These are phyloP conservation scores for Anomalospiza imberbis DNA, from an alignment of 2,797 vertebrate genomes.

Conservation along the genomic window DNA sequence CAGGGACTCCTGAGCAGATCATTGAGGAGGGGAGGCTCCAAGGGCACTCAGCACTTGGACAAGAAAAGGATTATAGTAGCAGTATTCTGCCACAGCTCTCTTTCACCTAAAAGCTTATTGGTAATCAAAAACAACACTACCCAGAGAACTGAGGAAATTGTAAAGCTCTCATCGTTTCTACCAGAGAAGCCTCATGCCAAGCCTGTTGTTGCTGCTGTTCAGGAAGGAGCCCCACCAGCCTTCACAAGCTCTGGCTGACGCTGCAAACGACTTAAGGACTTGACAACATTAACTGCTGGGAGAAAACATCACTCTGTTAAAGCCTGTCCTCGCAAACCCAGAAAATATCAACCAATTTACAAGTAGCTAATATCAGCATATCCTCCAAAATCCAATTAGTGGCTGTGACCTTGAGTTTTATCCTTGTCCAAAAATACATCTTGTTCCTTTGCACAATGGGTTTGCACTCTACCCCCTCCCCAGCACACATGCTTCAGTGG, in stretches of 20 bases:
- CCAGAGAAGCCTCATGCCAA: background rate
- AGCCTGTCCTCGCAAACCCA: background rate
- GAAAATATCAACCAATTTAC: background rate
- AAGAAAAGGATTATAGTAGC: background rate
- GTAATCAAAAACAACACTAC: background rate
- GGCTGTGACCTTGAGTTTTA: conserved; percentile 31
- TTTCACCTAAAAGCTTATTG: conserved; percentile 11
- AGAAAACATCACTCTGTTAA: background rate
- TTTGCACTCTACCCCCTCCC: background rate
- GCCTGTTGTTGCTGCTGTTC: background rate
- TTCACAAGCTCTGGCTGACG: background rate
- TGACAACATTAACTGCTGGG: background rate
- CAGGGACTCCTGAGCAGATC: conserved; percentile 8
- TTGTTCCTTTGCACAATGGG: background rate
- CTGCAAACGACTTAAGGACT: background rate
- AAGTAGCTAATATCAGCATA: conserved; percentile 37
- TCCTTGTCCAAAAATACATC: conserved; percentile 5
- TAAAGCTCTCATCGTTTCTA: background rate
- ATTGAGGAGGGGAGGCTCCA: background rate
- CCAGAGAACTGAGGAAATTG: background rate
- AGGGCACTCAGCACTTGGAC: background rate
- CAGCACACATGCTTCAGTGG: background rate
- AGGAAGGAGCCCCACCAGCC: background rate
- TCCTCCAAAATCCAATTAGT: conserved; percentile 54
- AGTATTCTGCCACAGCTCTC: background rate